Evolutionary conservation across 2,888 invertebrate genomes (phyloP).

Genomic region (Heliconius cydno): DNA sequence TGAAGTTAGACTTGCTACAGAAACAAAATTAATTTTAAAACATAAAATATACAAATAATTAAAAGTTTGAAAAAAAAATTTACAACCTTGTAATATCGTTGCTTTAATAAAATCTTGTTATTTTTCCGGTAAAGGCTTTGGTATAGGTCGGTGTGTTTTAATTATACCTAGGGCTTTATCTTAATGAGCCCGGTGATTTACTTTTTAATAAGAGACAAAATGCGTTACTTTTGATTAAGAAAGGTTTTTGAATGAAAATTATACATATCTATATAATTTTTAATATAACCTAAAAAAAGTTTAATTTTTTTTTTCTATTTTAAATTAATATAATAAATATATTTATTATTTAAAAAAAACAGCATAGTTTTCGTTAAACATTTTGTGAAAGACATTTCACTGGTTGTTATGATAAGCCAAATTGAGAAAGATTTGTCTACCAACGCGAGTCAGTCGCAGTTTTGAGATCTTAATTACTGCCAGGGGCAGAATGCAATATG

Average conservation of each 20-base stretch:
- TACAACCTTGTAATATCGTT: conserved; percentile 13
- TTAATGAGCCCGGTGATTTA: conserved; percentile 31
- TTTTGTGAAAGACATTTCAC: conserved; percentile 30
- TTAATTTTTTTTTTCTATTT: background rate
- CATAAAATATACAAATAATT: background rate
- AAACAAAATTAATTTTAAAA: background rate
- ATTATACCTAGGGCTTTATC: conserved; percentile 29
- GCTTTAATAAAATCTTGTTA: conserved; percentile 26
- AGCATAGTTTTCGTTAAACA: background rate
- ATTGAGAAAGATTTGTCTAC: conserved; percentile 62
- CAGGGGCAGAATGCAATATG: conserved; percentile 69
- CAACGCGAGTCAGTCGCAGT: conserved; percentile 69
- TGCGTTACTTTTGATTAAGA: conserved; percentile 16
- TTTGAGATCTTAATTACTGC: conserved; percentile 79
- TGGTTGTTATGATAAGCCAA: conserved; percentile 37
- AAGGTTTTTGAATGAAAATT: background rate
- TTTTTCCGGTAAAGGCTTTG: conserved; percentile 16
- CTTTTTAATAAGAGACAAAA: conserved; percentile 35
- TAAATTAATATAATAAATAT: background rate
- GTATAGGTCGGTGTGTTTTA: conserved; percentile 28
- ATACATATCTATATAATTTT: background rate
- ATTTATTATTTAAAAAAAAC: background rate
- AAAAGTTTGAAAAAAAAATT: background rate
- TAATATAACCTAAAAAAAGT: background rate
- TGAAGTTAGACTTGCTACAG: background rate